These are phyloP conservation scores for human DNA, from an alignment of 2,113 vertebrate species.

Conservation along the genomic window DNA sequence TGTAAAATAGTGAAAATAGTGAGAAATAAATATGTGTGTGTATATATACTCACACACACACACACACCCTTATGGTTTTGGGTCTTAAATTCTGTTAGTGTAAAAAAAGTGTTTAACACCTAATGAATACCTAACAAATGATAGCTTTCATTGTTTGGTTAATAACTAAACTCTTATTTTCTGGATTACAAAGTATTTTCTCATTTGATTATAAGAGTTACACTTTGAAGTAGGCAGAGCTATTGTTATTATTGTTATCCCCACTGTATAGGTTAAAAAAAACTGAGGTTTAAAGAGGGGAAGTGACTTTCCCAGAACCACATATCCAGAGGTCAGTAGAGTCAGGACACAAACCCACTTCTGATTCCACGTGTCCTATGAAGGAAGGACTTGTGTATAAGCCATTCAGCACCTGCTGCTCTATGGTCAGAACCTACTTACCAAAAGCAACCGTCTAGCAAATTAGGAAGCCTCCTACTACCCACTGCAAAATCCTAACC, in stretches of 20 bases:
- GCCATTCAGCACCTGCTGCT: not conserved
- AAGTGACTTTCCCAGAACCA: not conserved
- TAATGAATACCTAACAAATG: not conserved
- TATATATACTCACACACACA: not conserved
- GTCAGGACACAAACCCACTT: not conserved
- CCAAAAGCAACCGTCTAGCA: not conserved
- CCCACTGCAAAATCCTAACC: not conserved
- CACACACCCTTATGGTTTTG: not conserved
- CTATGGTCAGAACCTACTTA: not conserved
- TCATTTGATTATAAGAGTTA: constrained; percentile 22
- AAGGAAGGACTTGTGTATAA: not conserved
- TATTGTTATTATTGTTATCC: not conserved
- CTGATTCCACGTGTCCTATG: not conserved
- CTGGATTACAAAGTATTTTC: constrained; percentile 29
- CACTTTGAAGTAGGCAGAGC: not conserved
- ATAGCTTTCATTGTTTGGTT: not conserved
- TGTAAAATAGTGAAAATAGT: not conserved
- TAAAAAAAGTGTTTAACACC: not conserved
- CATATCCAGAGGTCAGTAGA: not conserved
- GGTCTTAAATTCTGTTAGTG: not conserved
- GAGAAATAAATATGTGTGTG: not conserved
- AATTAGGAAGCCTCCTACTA: not conserved
- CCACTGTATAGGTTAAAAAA: not conserved
- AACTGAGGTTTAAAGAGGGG: not conserved
- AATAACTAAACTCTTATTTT: not conserved